Evolutionary conservation across 2,113 vertebrate genomes (phyloP).

Genomic region (Gambusia holbrooki): DNA sequence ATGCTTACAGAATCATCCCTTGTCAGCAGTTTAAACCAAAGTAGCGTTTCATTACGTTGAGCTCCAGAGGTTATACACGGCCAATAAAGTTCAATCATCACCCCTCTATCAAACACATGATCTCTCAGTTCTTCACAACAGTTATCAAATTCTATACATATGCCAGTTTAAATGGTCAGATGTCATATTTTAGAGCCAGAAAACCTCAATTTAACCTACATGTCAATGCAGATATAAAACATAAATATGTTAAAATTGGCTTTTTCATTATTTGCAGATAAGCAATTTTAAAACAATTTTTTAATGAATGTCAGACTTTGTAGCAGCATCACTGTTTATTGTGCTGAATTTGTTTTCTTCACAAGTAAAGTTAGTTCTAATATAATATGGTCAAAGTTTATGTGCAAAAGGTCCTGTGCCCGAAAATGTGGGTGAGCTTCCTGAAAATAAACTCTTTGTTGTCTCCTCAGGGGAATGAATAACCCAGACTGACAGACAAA

Average conservation of each 20-base stretch:
- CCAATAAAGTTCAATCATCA: constrained; percentile 41
- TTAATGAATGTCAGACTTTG: neutral
- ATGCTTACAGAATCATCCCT: constrained; percentile 29
- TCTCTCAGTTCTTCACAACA: neutral
- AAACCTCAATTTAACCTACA: neutral
- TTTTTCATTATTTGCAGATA: neutral
- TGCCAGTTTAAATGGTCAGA: neutral
- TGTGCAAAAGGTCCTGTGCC: neutral
- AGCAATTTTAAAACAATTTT: neutral
- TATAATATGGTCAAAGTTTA: neutral
- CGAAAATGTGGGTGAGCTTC: no score
- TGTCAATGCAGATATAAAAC: no score
- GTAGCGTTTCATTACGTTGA: constrained; percentile 54
- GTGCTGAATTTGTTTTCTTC: neutral
- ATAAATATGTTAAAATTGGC: neutral
- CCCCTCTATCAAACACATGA: constrained; percentile 31
- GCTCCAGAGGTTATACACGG: constrained; percentile 32
- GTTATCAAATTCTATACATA: neutral
- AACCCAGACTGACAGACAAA: neutral
- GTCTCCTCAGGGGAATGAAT: neutral
- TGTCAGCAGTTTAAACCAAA: constrained; percentile 60
- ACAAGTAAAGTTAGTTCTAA: neutral
- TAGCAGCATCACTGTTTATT: neutral
- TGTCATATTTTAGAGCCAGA: neutral
- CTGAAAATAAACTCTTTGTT: neutral